Base-by-base conservation (phyloP, 2,113 vertebrate species). In the Octodon degus region DNA sequence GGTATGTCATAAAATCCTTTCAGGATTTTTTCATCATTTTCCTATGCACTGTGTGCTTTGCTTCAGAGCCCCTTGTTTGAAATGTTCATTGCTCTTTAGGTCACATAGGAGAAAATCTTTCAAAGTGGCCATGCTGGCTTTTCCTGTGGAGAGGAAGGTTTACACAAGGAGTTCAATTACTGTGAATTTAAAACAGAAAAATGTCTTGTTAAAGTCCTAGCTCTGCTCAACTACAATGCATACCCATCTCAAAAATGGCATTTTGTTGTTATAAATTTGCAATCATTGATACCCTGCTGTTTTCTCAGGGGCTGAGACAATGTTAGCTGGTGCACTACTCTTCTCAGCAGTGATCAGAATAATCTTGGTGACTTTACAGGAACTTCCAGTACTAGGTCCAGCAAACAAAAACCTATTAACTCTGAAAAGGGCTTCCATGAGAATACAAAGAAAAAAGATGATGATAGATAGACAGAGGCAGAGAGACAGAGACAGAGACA, bases 181-280 rank as follows among this genome's bases (percentile, higher is more conserved):
- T 96, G 53, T 93, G 95, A 96, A 97, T 97, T 97, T 96, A 96
- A 97, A 97, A 90, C 62, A 93, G 93, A 91, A 96, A 93, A 93
- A 76, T 80, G 24, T 74, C 82, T 93, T 74, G 93, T 77, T 63
- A 47, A 97, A 96, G 47, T 68, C 81, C 70, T 47, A 86, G 77
- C 86, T 95, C 86, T 93, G 72, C 94, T 96, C 93, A 95, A 91
- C 63, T 40, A 90, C 40, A 95, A 90, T 63, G 65, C 93, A 85
- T 76, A 37, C 81, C 79, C 47, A 88, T 74, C 53, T 94, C 77
- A 89, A 92, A 97, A 97, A 53, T 88, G 87, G 25, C 82, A 84
- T 63, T 93, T 97, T 96, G 70, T 65, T 89, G 2, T 92, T 97
- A 96, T 94, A 94, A 97, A 95, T 97, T 89, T 96, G 37, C 50